Evolutionary conservation across 1,140 invertebrate genomes (phyloP).

Genomic region (Dolichoris vasculosae): DNA sequence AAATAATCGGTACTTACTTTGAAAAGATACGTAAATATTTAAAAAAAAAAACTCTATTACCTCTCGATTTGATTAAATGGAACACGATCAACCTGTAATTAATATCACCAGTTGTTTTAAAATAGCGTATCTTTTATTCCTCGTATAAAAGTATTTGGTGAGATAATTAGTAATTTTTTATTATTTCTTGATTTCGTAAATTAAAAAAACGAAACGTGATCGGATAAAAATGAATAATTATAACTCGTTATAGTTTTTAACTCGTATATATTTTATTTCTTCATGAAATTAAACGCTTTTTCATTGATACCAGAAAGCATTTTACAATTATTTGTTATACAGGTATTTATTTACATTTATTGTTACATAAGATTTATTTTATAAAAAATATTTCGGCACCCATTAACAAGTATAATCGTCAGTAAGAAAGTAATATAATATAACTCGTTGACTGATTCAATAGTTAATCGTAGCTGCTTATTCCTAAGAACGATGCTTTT

Average conservation of each 20-base stretch:
- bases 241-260: conserved; percentile 22
- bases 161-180: too few relatives aligned
- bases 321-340: conserved; percentile 48
- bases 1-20: too few relatives aligned
- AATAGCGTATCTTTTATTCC: too few relatives aligned
- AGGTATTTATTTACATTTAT: conserved; percentile 45
- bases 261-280: conserved; percentile 39
- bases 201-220: background rate
- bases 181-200: too few relatives aligned
- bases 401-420: conserved; percentile 17
- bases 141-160: too few relatives aligned
- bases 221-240: conserved; percentile 1
- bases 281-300: conserved; percentile 45
- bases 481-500: conserved; percentile 6
- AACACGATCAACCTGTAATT: too few relatives aligned
- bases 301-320: conserved; percentile 38
- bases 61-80: too few relatives aligned
- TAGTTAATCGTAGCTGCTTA: conserved; percentile 11
- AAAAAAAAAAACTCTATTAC: too few relatives aligned
- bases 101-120: too few relatives aligned
- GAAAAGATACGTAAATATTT: too few relatives aligned
- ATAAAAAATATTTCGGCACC: conserved; percentile 47
- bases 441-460: background rate
- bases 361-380: conserved; percentile 43
- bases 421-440: conserved; percentile 18